Percentiles rank a stretch among this genome's conserved stretches.
Evolutionary conservation across 2,888 invertebrate genomes (phyloP).

Genomic region (Chaitophorus viminalis): DNA sequence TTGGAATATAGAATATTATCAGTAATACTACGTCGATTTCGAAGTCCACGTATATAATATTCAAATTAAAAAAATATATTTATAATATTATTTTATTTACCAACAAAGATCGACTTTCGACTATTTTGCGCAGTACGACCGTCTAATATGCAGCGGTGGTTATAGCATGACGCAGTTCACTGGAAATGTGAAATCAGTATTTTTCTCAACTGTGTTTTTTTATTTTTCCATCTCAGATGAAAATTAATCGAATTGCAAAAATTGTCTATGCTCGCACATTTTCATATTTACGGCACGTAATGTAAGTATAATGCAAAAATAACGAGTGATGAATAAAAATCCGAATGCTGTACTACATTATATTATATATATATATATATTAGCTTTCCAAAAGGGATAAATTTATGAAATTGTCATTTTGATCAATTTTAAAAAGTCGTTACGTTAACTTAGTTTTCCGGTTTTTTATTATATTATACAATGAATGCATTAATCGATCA

Average conservation of each 20-base stretch:
- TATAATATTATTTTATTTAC: no score
- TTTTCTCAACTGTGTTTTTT: not conserved
- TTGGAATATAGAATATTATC: no score
- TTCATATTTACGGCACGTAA: not conserved
- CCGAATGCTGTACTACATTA: no score
- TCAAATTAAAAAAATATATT: no score
- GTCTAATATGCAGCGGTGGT: no score
- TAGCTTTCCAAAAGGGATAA: slow-evolving; percentile 23
- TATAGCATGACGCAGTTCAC: no score
- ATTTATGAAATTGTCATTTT: slow-evolving; percentile 23
- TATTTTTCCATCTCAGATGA: not conserved
- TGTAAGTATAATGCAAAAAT: not conserved
- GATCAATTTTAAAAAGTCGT: slow-evolving; percentile 31
- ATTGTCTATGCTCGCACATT: not conserved
- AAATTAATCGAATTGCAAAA: not conserved
- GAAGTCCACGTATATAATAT: no score
- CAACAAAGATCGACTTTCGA: no score
- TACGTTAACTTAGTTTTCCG: slow-evolving; percentile 17
- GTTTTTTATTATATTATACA: not conserved
- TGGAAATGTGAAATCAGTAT: no score
- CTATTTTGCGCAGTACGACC: no score
- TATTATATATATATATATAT: not conserved
- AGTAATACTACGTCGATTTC: not conserved
- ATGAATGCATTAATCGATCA: slow-evolving; percentile 24
- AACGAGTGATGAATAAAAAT: not conserved